Evolutionary conservation across 2,113 vertebrate species (phyloP).

Genomic region (Arothron firmamentum): DNA sequence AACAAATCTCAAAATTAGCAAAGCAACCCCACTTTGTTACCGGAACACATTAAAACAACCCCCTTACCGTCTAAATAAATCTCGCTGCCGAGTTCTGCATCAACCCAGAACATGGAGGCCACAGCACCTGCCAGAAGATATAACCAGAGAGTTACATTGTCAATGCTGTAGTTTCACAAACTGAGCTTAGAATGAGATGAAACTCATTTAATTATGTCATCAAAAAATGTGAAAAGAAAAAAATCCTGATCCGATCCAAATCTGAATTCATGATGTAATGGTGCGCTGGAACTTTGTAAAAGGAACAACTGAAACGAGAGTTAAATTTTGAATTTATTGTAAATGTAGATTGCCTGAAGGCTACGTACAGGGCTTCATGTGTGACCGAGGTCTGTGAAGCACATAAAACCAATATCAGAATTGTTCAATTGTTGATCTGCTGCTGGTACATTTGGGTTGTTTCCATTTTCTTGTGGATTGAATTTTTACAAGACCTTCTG

Average conservation of each 20-base stretch:
- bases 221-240: not conserved
- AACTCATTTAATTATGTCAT: not conserved
- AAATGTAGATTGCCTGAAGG: too few species aligned
- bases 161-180: not conserved
- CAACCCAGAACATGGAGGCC: conserved; percentile 97
- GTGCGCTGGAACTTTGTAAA: too few species aligned
- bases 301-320: too few species aligned
- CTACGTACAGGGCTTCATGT: not conserved
- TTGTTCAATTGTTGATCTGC: conserved; percentile 50
- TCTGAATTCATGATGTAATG: too few species aligned
- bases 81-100: conserved; percentile 93
- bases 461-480: conserved; percentile 51
- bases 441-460: conserved; percentile 58
- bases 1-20: too few species aligned
- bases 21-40: too few species aligned
- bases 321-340: too few species aligned
- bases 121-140: conserved; percentile 81
- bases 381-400: conserved; percentile 17
- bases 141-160: conserved; percentile 19
- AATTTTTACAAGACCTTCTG: conserved; percentile 59
- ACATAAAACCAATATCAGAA: conserved; percentile 50
- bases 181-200: not conserved
- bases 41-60: not conserved
- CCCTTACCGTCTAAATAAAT: conserved; percentile 95
- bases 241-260: too few species aligned